Conservation (phyloP, 1,140 invertebrate species). For the Zaprionus ghesquierei region DNA sequence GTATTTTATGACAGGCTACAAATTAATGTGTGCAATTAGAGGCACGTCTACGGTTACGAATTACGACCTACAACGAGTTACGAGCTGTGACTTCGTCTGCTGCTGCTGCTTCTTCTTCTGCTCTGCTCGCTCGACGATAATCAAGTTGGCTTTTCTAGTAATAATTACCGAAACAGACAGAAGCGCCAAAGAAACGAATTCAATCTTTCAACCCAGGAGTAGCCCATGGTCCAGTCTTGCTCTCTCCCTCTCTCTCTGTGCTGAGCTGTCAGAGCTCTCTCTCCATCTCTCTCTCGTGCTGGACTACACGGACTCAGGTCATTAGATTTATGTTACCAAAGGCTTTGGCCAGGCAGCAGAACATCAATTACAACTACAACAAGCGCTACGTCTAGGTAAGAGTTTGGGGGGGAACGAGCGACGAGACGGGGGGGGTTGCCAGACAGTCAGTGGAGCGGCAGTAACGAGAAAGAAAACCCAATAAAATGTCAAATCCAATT, state of each 20-base stretch:
- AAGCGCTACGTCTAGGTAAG: conserved; percentile 34
- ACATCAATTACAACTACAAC: conserved; percentile 68
- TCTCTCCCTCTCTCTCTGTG: no score
- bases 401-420: conserved; percentile 2
- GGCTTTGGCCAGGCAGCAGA: conserved; percentile 47
- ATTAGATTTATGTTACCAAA: conserved; percentile 72
- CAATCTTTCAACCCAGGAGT: conserved; percentile 51
- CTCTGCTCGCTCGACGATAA: conserved; percentile 48
- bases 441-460: conserved; percentile 63
- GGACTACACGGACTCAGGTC: conserved; percentile 31
- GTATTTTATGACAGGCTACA: conserved; percentile 34
- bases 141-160: conserved; percentile 59
- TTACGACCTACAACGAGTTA: conserved; percentile 1
- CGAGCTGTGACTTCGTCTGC: not conserved
- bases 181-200: conserved; percentile 44
- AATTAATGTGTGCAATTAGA: conserved; percentile 66
- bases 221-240: not conserved
- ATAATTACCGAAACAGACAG: conserved; percentile 68
- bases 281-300: no score
- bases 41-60: conserved; percentile 31
- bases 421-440: not conserved
- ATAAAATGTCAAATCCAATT: conserved; percentile 81
- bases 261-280: not conserved
- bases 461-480: conserved; percentile 78
- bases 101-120: no score